These are phyloP conservation scores for Amphiprion ocellaris DNA, from an alignment of 2,113 vertebrate genomes.

Conservation along the genomic window DNA sequence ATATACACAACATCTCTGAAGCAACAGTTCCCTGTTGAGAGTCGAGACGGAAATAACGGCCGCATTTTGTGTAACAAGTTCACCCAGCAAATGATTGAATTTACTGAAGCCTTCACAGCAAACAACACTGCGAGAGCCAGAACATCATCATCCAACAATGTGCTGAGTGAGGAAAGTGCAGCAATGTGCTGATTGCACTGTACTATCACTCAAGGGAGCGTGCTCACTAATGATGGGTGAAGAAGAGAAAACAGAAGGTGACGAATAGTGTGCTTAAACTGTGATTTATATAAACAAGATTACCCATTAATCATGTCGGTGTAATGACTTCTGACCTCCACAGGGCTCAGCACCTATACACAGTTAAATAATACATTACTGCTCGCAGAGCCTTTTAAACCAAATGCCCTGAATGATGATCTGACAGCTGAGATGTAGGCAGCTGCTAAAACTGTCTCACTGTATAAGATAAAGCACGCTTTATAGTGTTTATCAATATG, in stretches of 20 bases:
- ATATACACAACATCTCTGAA: not conserved
- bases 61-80: slow-evolving; percentile 19
- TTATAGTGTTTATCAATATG: not conserved
- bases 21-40: slow-evolving; percentile 3
- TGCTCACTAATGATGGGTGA: slow-evolving; percentile 74
- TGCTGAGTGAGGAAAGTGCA: slow-evolving; percentile 70
- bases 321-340: slow-evolving; percentile 71
- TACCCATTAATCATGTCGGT: slow-evolving; percentile 74
- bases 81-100: slow-evolving; percentile 28
- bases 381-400: slow-evolving; percentile 40
- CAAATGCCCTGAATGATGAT: slow-evolving; percentile 52
- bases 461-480: not conserved
- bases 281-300: slow-evolving; percentile 77
- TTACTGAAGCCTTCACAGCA: slow-evolving; percentile 44
- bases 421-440: slow-evolving; percentile 24
- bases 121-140: slow-evolving; percentile 25
- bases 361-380: slow-evolving; percentile 67
- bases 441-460: slow-evolving; percentile 34
- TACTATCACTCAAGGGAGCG: slow-evolving; percentile 78
- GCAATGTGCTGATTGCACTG: slow-evolving; percentile 78
- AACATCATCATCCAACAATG: slow-evolving; percentile 66
- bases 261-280: slow-evolving; percentile 68
- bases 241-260: slow-evolving; percentile 75
- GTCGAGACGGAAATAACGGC: not conserved
- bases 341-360: slow-evolving; percentile 21